A percentile compares a stretch with the other conserved stretches of the same genome.
phyloP scores from a whole-genome alignment of 2,888 invertebrate species.

The Theretra japonica region DNA sequence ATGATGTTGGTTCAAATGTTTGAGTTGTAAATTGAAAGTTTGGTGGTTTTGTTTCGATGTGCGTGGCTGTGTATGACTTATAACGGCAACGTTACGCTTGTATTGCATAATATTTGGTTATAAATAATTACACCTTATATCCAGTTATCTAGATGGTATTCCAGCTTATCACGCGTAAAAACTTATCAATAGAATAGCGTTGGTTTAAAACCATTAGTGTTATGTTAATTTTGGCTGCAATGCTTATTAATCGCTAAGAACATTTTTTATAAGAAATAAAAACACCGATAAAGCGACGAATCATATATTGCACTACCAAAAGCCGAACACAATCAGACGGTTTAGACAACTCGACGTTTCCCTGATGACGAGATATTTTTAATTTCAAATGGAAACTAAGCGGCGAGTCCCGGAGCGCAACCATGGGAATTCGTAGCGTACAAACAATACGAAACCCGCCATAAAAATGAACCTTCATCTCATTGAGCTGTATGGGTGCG shows the following conservation, averaged over 20 bases:
- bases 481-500: slow-evolving; percentile 37
- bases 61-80: too few species aligned
- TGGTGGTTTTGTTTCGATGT: background rate
- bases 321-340: background rate
- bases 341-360: background rate
- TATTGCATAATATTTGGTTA: too few species aligned
- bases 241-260: too few species aligned
- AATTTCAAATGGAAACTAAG: slow-evolving; percentile 4
- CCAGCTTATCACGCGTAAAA: too few species aligned
- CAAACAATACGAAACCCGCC: slow-evolving; percentile 13
- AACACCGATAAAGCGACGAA: background rate
- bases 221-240: too few species aligned
- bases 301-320: background rate
- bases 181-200: too few species aligned
- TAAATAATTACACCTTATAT: too few species aligned
- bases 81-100: too few species aligned
- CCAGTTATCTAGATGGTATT: too few species aligned
- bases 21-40: background rate
- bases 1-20: background rate
- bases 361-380: slow-evolving; percentile 14
- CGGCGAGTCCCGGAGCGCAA: background rate
- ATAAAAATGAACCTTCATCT: slow-evolving; percentile 29
- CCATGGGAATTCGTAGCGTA: background rate
- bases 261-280: too few species aligned
- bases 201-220: too few species aligned